Base-by-base conservation (phyloP, 2,888 invertebrate species). In the Melinaea menophilus region DNA sequence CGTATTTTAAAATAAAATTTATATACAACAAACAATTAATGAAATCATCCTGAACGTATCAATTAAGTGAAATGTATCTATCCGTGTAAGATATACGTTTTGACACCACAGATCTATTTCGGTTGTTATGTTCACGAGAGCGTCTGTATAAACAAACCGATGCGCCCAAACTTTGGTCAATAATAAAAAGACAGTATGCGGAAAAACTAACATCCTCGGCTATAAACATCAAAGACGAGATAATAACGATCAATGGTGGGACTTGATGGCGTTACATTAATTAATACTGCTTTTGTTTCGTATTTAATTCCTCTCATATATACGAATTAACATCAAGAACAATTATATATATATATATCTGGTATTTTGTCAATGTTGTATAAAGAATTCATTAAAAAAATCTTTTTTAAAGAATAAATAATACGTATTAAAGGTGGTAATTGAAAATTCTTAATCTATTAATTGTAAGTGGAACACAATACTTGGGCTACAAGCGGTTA, bases 201-300 rank as follows among this genome's bases (percentile, higher is more conserved):
- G 90, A 89, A 90, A 90, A 90, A 90, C 90, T 90, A 90, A 90
- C 90, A 90, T 90, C 90, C 90, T 89, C 79, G 77, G 72, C 79
- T 76, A 80, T 88, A 85, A 87, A 90, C 79, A 78, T 90, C 90
- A 90, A 90, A 90, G 86, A 77, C 69, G 66, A 76, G 82, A 81
- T 86, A 82, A 88, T 88, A 86, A 82, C 82, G 82, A 88, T 88
- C 89, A 88, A 84, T 88, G 83, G 77, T 79, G 79, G 76, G 77
- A 71, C 82, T 81, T 84, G 83, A 86, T 82, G 78, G 76, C 72
- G 75, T 78, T 78, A 82, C 79, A 86, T 86, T 84, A 86, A 79
- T 80, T 74, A 78, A 73, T 77, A 75, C 72, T 74, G 72, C 71
- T 65, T 60, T 31, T 51, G 31, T 51, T 31, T 48, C 5, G 51